Evolutionary conservation across 2,888 invertebrate genomes (phyloP).

Genomic region (Drosophila silvestris): DNA sequence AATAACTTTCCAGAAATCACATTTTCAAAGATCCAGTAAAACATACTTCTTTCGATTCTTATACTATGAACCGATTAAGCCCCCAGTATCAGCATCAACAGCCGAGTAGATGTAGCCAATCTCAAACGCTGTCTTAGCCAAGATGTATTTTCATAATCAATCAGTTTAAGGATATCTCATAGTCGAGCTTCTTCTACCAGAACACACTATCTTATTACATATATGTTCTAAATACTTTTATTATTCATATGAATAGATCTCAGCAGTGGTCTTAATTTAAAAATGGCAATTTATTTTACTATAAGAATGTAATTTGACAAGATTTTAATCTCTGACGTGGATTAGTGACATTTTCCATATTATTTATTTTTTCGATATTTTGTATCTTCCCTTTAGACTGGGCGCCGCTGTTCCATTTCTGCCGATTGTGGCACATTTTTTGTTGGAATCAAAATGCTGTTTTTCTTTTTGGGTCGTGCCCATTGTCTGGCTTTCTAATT

Average conservation of each 20-base stretch:
- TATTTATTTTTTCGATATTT: not conserved
- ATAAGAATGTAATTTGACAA: not conserved
- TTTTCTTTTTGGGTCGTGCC: conserved; percentile 4
- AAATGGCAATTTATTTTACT: not conserved
- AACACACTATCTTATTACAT: not conserved
- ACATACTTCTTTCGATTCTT: not conserved
- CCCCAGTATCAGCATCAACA: fast-evolving
- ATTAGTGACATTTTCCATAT: not conserved
- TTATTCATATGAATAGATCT: not conserved
- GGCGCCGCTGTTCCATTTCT: conserved; percentile 27
- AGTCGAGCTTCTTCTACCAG: not conserved
- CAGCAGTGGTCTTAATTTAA: not conserved
- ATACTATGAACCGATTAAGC: not conserved
- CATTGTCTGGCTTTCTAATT: conserved; percentile 67
- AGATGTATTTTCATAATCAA: not conserved
- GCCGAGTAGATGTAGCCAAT: not conserved
- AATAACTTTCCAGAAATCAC: not conserved
- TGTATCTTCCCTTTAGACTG: not conserved
- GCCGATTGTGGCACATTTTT: conserved; percentile 1
- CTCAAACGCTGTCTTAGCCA: not conserved
- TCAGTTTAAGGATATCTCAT: not conserved
- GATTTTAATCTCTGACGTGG: not conserved
- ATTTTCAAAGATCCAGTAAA: not conserved
- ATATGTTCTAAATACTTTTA: not conserved
- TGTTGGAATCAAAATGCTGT: conserved; percentile 3